Evolutionary conservation across 2,797 vertebrate genomes (phyloP).

Genomic region (Phoeniculus purpureus): DNA sequence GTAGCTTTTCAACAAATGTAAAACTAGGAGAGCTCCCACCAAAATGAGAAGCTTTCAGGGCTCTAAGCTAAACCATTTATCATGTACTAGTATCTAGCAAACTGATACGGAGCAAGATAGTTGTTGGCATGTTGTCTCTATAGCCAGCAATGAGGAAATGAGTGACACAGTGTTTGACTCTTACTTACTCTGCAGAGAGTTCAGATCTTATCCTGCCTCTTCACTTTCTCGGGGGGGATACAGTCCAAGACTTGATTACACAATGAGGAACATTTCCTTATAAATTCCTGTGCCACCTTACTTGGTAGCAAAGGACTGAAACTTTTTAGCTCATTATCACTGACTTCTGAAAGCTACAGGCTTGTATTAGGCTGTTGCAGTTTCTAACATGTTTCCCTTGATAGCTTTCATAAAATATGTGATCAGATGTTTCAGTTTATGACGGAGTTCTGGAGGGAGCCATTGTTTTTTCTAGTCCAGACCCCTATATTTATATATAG

Average conservation of each 20-base stretch:
- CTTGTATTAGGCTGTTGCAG: neutral
- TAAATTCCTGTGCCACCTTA: neutral
- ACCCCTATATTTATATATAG: neutral
- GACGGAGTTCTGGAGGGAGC: neutral
- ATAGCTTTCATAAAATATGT: neutral
- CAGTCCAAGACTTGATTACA: neutral
- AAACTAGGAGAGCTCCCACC: neutral
- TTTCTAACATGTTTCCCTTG: neutral
- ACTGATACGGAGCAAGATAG: neutral
- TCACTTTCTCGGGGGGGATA: neutral
- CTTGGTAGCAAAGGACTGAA: neutral
- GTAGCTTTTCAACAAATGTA: neutral
- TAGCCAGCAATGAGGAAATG: neutral
- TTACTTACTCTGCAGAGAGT: neutral
- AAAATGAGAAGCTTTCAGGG: neutral
- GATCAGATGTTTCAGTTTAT: neutral
- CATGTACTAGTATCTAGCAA: neutral
- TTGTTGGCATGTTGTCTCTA: neutral
- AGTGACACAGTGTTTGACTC: neutral
- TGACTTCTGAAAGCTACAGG: neutral
- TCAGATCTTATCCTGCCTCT: neutral
- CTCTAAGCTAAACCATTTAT: neutral
- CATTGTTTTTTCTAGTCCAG: neutral
- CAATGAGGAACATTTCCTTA: neutral
- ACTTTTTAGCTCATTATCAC: neutral